Evolutionary conservation across 2,888 invertebrate species (phyloP).

Genomic region (Ophion obscuratus): DNA sequence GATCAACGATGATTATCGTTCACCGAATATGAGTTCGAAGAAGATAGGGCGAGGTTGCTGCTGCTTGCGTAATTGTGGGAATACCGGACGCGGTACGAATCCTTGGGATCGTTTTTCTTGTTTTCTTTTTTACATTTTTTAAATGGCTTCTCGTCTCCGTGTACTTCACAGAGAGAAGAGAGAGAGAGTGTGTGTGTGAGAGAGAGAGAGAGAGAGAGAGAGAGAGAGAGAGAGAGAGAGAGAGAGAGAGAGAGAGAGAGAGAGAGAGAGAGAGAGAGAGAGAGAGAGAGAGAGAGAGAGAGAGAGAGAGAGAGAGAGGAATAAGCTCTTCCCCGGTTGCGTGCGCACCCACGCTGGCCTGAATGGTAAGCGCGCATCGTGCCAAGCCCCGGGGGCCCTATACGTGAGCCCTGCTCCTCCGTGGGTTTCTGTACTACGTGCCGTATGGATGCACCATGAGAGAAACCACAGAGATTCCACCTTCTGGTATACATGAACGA

Average conservation of each 20-base stretch:
- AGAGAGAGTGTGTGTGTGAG: not conserved
- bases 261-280: not conserved
- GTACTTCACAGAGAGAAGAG: conserved; percentile 34
- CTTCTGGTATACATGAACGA: conserved; percentile 5
- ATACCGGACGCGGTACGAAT: conserved; percentile 73
- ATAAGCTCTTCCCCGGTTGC: conserved; percentile 70
- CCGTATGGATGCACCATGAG: conserved; percentile 56
- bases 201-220: conserved; percentile 13
- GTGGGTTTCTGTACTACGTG: conserved; percentile 37
- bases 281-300: not conserved
- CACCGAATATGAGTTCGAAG: conserved; percentile 80
- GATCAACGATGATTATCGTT: conserved; percentile 78
- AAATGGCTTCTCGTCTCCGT: conserved; percentile 52
- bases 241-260: not conserved
- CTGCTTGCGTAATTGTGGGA: conserved; percentile 81
- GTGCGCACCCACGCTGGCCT: conserved; percentile 80
- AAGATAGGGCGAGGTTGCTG: conserved; percentile 65
- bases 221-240: conserved; percentile 1
- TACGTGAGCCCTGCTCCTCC: conserved; percentile 43
- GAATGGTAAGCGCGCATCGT: conserved; percentile 63
- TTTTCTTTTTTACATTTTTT: conserved; percentile 5
- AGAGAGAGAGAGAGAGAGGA: conserved; percentile 8
- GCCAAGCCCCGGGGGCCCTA: conserved; percentile 57
- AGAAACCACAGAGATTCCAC: conserved; percentile 66
- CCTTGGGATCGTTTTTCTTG: conserved; percentile 63